Percentiles rank a stretch among this genome's conserved stretches.
These are phyloP conservation scores for Caenorhabditis macrosperma DNA, from an alignment of 2,888 invertebrate genomes.

Conservation along the genomic window DNA sequence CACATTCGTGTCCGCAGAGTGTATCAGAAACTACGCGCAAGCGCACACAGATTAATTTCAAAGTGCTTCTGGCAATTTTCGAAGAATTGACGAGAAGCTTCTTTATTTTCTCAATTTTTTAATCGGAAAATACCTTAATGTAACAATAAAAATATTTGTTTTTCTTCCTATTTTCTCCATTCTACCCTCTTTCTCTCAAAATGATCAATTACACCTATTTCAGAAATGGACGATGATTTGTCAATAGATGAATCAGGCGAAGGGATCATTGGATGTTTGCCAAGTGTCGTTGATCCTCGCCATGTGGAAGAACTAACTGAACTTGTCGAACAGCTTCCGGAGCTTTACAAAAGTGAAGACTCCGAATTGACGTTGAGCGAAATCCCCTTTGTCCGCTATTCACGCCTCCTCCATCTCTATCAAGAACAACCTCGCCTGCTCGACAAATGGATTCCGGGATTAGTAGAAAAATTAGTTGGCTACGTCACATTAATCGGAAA, in stretches of 20 bases:
- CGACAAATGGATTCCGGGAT: conserved; percentile 69
- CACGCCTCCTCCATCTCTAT: conserved; percentile 67
- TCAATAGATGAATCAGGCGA: conserved; percentile 37
- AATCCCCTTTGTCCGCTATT: conserved; percentile 47
- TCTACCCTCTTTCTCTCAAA: neutral
- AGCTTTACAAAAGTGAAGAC: neutral
- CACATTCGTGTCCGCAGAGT: neutral
- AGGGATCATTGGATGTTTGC: conserved; percentile 66
- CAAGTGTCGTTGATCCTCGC: conserved; percentile 43
- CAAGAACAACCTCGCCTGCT: conserved; percentile 75
- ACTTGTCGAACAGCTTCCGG: conserved; percentile 28
- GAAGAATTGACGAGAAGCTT: conserved; percentile 13
- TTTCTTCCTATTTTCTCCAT: neutral
- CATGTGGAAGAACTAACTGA: conserved; percentile 59
- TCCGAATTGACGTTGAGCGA: conserved; percentile 25
- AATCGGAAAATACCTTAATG: neutral
- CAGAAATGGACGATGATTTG: conserved; percentile 42
- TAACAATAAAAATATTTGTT: neutral
- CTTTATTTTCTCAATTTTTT: neutral
- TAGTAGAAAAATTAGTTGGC: conserved; percentile 64
- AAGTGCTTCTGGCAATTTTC: neutral
- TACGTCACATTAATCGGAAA: conserved; percentile 58
- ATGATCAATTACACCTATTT: neutral
- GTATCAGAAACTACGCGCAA: conserved; percentile 5
- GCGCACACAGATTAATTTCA: neutral